phyloP scores from a whole-genome alignment of 2,113 vertebrate genomes.

The Ceyx margarethae region DNA sequence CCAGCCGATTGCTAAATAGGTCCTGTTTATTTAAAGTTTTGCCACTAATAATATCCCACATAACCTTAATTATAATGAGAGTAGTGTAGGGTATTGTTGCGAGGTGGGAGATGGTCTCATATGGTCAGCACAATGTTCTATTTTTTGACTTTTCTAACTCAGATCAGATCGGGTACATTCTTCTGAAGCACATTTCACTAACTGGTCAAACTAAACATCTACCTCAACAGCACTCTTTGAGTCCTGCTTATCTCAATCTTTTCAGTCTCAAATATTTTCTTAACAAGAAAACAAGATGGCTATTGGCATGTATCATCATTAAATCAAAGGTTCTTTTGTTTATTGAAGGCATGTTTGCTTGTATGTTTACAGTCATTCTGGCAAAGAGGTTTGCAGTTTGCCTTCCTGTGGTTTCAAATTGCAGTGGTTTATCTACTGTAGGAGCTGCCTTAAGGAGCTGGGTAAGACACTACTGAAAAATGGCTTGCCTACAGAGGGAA shows the following conservation, averaged over 20 bases:
- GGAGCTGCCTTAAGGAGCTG: background rate
- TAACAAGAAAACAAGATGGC: background rate
- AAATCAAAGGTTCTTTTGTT: background rate
- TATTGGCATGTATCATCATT: background rate
- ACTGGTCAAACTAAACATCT: background rate
- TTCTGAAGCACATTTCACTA: background rate
- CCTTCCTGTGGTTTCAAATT: background rate
- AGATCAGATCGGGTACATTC: rapidly evolving
- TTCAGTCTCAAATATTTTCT: background rate
- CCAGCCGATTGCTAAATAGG: background rate
- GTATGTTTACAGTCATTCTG: background rate
- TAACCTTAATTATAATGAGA: constrained; percentile 12
- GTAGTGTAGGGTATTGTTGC: background rate
- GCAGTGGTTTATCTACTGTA: background rate
- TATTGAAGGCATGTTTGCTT: background rate
- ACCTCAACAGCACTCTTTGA: background rate
- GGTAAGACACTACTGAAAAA: background rate
- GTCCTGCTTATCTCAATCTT: background rate
- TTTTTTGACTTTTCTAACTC: background rate
- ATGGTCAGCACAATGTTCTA: background rate
- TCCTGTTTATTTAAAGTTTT: background rate
- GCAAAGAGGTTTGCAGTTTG: background rate
- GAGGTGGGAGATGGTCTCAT: background rate
- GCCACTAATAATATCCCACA: background rate
- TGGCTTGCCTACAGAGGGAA: background rate